Percentiles rank a stretch among this genome's conserved stretches.
Conservation (phyloP, 2,888 invertebrate genomes). For the Agriopis marginaria region DNA sequence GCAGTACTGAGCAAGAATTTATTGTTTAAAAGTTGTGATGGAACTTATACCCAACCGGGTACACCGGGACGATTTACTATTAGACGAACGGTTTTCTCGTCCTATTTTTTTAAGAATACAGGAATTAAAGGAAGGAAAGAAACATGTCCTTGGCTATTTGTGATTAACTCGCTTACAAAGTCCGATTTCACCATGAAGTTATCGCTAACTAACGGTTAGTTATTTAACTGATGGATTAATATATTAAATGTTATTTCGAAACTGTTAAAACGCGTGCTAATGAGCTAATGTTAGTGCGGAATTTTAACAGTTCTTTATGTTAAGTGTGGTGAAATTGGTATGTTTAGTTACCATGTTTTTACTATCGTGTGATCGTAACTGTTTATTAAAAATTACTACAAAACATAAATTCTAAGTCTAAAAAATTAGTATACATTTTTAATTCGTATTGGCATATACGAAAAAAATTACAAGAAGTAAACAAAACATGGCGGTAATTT, state of each 20-base stretch:
- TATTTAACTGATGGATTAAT: constrained; percentile 28
- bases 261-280: constrained; percentile 32
- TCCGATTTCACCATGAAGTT: constrained; percentile 29
- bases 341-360: constrained; percentile 16
- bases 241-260: not conserved
- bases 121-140: no score
- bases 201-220: constrained; percentile 31
- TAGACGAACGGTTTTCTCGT: no score
- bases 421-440: not conserved
- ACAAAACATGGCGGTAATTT: constrained; percentile 23
- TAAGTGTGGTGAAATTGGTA: constrained; percentile 25
- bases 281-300: constrained; percentile 23
- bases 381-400: not conserved
- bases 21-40: no score
- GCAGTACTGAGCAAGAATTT: no score
- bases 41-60: no score
- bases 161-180: constrained; percentile 29
- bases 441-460: not conserved
- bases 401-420: not conserved
- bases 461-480: not conserved
- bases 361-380: constrained; percentile 19
- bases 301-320: constrained; percentile 24
- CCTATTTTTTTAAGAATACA: no score
- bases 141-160: constrained; percentile 6
- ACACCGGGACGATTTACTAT: no score